A percentile compares a stretch with the other conserved stretches of the same genome.
Conservation (phyloP, 30 jellyfish, hydroid and myxozoan genomes). For the Thelohanellus kitauei region DNA sequence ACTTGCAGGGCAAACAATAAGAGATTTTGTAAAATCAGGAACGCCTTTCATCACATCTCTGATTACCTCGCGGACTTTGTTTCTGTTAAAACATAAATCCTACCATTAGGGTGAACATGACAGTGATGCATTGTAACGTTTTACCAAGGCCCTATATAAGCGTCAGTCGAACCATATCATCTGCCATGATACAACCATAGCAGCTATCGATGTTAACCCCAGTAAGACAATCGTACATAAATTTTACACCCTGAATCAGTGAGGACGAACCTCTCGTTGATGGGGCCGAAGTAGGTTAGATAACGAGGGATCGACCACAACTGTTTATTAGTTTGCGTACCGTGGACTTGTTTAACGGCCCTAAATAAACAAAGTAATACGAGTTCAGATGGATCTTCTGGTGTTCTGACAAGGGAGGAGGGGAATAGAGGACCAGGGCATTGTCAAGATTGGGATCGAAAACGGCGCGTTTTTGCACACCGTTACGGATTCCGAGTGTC, state of each 20-base stretch:
- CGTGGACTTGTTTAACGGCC: conserved; percentile 21
- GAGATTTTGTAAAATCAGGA: conserved; percentile 53
- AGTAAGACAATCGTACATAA: conserved; percentile 55
- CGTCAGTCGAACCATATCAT: conserved; percentile 94
- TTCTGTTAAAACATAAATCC: conserved; percentile 8
- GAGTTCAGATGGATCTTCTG: conserved; percentile 17
- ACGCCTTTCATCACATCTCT: too few species aligned
- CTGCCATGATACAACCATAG: conserved; percentile 96
- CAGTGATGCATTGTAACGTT: conserved; percentile 64
- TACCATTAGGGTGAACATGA: conserved; percentile 57
- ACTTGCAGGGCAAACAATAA: conserved; percentile 91
- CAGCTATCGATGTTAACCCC: conserved; percentile 26
- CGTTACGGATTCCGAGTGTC: too few species aligned
- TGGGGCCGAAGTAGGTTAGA: conserved; percentile 80
- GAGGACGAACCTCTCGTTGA: conserved; percentile 53
- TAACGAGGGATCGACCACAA: conserved; percentile 73
- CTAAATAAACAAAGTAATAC: conserved; percentile 13
- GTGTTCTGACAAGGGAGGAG: conserved; percentile 80
- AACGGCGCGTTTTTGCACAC: too few species aligned
- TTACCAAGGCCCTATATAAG: conserved; percentile 67
- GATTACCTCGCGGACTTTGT: conserved; percentile 47
- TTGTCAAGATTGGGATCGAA: conserved; percentile 88
- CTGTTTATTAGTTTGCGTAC: conserved; percentile 19
- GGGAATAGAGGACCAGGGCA: conserved; percentile 56
- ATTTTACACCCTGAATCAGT: conserved; percentile 49